phyloP scores from a whole-genome alignment of 1,140 invertebrate genomes.

The Drosophila arawakana region DNA sequence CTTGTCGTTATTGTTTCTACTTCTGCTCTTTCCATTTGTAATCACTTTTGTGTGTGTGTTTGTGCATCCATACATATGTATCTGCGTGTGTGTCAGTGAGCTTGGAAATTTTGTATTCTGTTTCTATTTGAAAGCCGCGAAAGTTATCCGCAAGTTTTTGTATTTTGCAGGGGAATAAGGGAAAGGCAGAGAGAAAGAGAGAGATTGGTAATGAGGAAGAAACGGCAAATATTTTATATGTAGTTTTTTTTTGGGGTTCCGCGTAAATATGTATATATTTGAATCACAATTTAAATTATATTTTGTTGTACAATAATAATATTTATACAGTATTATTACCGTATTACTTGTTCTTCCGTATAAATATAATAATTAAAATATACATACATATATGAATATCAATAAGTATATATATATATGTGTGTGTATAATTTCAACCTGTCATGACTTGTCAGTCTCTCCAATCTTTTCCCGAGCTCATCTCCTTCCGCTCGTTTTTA shows the following conservation, averaged over 20 bases:
- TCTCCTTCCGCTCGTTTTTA: neutral
- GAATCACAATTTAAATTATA: neutral
- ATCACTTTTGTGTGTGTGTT: slow-evolving; percentile 1
- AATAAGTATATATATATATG: neutral
- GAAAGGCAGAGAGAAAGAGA: neutral
- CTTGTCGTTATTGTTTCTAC: slow-evolving; percentile 9
- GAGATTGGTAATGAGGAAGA: neutral
- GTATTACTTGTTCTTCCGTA: too few species aligned
- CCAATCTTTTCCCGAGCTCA: too few species aligned
- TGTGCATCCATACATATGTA: neutral
- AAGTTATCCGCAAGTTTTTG: neutral
- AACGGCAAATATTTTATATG: neutral
- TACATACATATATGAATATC: neutral
- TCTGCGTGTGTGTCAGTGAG: neutral
- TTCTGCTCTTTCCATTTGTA: slow-evolving; percentile 13
- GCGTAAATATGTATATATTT: neutral
- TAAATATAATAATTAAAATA: too few species aligned
- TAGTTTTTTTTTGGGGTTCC: neutral
- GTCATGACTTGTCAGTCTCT: neutral
- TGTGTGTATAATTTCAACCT: slow-evolving; percentile 1
- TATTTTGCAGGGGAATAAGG: slow-evolving; percentile 5
- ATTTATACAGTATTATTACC: too few species aligned
- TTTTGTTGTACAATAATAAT: too few species aligned
- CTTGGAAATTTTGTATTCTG: neutral
- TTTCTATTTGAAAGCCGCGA: neutral